phyloP scores from a whole-genome alignment of 2,113 vertebrate species.

The Lepisosteus oculatus region DNA sequence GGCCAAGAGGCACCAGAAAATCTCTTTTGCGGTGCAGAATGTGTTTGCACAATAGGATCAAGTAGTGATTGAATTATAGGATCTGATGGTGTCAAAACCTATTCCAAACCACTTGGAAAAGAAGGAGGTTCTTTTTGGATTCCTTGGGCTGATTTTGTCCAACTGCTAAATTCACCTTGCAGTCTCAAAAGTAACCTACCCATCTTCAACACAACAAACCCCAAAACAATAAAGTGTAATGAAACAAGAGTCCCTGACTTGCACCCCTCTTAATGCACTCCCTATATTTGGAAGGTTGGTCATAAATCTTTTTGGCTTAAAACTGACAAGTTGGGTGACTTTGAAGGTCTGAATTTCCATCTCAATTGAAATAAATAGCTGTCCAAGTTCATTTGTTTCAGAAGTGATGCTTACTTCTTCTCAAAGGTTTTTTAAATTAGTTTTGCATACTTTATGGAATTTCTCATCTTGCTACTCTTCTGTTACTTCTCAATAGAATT shows the following conservation, averaged over 20 bases:
- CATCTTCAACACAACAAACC: neutral
- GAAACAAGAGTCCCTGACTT: constrained; percentile 2
- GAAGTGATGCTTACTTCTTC: neutral
- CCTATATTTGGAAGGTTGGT: neutral
- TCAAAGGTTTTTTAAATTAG: neutral
- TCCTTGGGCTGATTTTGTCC: no score
- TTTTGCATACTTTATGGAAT: no score
- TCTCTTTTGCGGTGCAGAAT: no score
- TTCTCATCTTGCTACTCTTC: no score
- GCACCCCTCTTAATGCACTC: neutral
- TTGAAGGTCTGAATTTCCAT: constrained; percentile 2
- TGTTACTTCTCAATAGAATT: no score
- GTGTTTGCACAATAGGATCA: no score
- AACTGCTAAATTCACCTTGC: constrained; percentile 13
- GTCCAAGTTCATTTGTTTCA: neutral
- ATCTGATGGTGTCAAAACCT: no score
- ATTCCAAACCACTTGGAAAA: no score
- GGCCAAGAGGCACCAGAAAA: no score
- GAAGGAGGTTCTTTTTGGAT: no score
- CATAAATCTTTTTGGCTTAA: constrained; percentile 7
- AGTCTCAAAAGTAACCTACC: constrained; percentile 7
- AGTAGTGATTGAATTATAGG: no score
- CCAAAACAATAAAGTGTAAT: neutral
- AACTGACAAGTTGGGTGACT: constrained; percentile 9
- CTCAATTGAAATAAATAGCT: constrained; percentile 1